These are phyloP conservation scores for Callyntrura sp. DNA, from an alignment of 2,888 invertebrate genomes.

Conservation along the genomic window DNA sequence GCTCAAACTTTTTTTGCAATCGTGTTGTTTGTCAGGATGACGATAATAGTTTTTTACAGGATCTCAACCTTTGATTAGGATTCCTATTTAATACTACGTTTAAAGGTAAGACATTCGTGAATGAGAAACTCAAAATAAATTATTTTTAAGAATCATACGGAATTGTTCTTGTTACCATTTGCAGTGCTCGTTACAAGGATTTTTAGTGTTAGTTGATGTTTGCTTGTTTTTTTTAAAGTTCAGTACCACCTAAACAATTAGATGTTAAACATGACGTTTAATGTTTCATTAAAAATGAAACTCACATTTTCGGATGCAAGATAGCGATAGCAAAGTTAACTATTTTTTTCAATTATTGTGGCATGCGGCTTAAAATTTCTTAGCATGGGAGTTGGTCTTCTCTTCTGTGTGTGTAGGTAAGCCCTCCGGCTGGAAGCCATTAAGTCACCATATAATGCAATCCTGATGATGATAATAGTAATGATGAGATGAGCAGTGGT, in stretches of 20 bases:
- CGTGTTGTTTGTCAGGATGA: not conserved
- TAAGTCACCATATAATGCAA: slow-evolving; percentile 64
- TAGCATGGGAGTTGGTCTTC: slow-evolving; percentile 57
- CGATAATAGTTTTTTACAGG: not conserved
- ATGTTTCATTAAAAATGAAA: too few relatives aligned
- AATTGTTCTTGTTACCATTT: too few relatives aligned
- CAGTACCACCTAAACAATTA: too few relatives aligned
- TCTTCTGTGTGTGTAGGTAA: slow-evolving; percentile 81
- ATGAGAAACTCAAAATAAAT: not conserved
- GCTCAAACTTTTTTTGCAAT: too few relatives aligned
- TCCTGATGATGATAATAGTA: slow-evolving; percentile 26
- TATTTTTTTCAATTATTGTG: not conserved
- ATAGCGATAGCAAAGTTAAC: not conserved
- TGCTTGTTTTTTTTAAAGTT: too few relatives aligned
- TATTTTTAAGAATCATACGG: not conserved
- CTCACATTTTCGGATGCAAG: not conserved
- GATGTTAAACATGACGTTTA: too few relatives aligned
- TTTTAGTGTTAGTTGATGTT: too few relatives aligned
- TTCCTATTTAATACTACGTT: not conserved
- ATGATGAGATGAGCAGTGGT: slow-evolving; percentile 15
- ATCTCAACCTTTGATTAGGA: not conserved
- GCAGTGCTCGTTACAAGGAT: too few relatives aligned
- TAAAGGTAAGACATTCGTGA: slow-evolving; percentile 25
- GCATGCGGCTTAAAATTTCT: too few relatives aligned
- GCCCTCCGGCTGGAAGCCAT: slow-evolving; percentile 79